Evolutionary conservation across 2,888 invertebrate species (phyloP).

Genomic region (Ornithoptera priamus): DNA sequence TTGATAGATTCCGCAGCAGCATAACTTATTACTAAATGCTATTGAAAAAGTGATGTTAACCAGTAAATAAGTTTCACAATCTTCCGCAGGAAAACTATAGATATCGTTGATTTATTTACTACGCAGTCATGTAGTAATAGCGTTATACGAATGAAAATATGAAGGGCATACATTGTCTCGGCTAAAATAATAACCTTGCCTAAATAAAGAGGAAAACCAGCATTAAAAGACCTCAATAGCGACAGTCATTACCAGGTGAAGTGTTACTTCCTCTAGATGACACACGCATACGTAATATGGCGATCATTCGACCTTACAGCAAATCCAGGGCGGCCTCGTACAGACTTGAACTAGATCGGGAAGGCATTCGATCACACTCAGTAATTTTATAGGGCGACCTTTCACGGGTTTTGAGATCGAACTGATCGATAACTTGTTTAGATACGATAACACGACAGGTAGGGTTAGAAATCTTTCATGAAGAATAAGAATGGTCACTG

Average conservation of each 20-base stretch:
- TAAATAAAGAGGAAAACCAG: slow-evolving; percentile 25
- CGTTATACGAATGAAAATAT: neutral
- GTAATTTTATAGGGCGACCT: slow-evolving; percentile 12
- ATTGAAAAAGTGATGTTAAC: neutral
- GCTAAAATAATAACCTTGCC: slow-evolving; percentile 15
- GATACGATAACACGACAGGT: neutral
- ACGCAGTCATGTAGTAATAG: neutral
- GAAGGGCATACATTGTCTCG: slow-evolving; percentile 7
- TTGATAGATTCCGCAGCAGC: neutral
- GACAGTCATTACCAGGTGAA: slow-evolving; percentile 18
- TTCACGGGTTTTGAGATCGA: slow-evolving; percentile 10
- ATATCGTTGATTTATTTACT: neutral
- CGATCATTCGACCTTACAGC: slow-evolving; percentile 22
- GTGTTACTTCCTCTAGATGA: slow-evolving; percentile 29
- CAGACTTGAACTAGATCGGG: slow-evolving; percentile 14
- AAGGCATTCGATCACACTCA: slow-evolving; percentile 21
- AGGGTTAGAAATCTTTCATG: slow-evolving; percentile 2
- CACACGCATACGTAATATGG: slow-evolving; percentile 16
- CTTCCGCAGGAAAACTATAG: neutral
- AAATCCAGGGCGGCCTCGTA: slow-evolving; percentile 22
- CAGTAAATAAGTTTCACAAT: neutral
- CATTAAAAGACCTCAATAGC: slow-evolving; percentile 21
- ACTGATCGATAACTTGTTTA: slow-evolving; percentile 9
- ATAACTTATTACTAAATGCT: neutral
- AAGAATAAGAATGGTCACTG: neutral